A percentile compares a stretch with the other conserved stretches of the same genome.
Conservation (phyloP, 2,113 vertebrate species). For the Rhombomys opimus region DNA sequence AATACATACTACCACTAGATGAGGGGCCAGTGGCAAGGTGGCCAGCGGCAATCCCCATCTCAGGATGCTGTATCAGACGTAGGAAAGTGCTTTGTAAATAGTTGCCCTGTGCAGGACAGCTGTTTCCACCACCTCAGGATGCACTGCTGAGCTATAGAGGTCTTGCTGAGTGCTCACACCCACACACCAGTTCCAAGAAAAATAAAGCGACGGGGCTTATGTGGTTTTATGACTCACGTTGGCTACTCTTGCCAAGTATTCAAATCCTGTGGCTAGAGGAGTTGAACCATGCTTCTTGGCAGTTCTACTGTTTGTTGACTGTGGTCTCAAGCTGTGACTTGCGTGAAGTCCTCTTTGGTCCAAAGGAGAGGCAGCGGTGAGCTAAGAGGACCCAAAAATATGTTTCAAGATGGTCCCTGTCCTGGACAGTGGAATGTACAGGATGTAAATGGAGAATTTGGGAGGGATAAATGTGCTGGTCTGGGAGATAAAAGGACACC, state of each 20-base stretch:
- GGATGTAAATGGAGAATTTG: background rate
- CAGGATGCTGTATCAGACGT: background rate
- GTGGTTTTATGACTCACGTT: constrained; percentile 6
- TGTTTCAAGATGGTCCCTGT: background rate
- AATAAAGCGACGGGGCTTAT: background rate
- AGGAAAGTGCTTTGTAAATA: background rate
- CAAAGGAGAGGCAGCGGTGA: background rate
- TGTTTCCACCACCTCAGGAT: background rate
- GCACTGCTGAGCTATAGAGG: background rate
- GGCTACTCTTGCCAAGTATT: constrained; percentile 32
- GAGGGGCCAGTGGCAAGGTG: background rate
- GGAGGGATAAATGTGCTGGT: background rate
- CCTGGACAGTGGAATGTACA: no score
- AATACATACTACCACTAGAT: background rate
- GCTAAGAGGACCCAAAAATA: background rate
- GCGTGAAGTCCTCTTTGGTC: background rate
- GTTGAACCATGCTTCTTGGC: background rate
- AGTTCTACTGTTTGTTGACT: background rate
- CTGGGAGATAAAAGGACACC: background rate
- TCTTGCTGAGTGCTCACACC: background rate
- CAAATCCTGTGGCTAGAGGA: background rate
- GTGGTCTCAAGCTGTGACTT: background rate
- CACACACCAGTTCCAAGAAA: background rate
- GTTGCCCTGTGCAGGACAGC: background rate
- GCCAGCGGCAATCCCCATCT: background rate